Evolutionary conservation across 1,140 invertebrate species (phyloP).

Genomic region (Drosophila ercepeae): DNA sequence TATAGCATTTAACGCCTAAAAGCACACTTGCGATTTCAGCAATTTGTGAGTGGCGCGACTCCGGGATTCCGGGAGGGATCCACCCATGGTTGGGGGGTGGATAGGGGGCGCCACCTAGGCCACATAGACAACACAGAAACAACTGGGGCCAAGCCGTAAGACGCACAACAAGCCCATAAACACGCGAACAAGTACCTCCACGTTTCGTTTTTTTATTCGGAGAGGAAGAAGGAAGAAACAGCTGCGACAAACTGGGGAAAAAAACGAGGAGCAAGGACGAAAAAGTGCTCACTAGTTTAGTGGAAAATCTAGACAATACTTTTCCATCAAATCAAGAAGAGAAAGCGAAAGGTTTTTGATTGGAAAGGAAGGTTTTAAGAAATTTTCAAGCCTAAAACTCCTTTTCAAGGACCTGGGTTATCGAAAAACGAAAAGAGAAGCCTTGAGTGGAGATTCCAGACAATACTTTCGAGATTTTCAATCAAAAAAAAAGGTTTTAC

Average conservation of each 20-base stretch:
- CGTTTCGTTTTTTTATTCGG: too few relatives aligned
- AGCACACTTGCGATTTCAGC: slow-evolving; percentile 73
- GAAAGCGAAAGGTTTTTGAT: too few relatives aligned
- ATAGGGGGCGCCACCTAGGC: background rate
- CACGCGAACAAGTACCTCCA: slow-evolving; percentile 54
- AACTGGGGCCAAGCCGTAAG: background rate
- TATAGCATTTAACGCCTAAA: slow-evolving; percentile 73
- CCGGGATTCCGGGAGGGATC: background rate
- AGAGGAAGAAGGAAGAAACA: background rate
- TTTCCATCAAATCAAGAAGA: background rate
- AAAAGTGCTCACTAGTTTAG: background rate
- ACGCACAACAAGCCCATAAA: slow-evolving; percentile 54
- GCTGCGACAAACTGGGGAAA: slow-evolving; percentile 3
- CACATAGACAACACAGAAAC: background rate
- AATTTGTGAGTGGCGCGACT: too few relatives aligned
- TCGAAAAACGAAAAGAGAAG: slow-evolving; percentile 20
- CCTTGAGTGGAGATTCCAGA: too few relatives aligned
- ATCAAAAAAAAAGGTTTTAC: too few relatives aligned
- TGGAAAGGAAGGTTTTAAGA: too few relatives aligned
- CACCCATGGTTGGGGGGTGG: too few relatives aligned
- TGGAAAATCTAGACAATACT: background rate
- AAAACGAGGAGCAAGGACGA: background rate
- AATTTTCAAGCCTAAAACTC: background rate
- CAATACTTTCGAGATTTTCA: too few relatives aligned
- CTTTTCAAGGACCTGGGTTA: slow-evolving; percentile 7